Percentiles rank a stretch among this genome's conserved stretches.
Evolutionary conservation across 1,140 invertebrate genomes (phyloP).

Genomic region (Holcopasites calliopsidis): DNA sequence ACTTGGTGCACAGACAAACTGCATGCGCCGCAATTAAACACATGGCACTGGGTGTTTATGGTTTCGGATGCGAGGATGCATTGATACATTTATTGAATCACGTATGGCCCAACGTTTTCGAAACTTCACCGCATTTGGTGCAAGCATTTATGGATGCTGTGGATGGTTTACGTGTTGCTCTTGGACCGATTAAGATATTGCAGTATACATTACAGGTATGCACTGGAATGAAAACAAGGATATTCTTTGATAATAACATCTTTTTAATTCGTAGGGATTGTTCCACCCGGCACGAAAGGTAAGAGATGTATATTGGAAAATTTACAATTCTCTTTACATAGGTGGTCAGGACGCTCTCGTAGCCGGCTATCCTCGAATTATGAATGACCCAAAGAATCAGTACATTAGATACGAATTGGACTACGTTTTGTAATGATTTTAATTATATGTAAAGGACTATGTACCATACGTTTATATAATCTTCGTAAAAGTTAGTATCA

Average conservation of each 20-base stretch:
- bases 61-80: conserved; percentile 99
- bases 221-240: neutral
- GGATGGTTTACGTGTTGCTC: conserved; percentile 96
- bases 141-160: conserved; percentile 99
- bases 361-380: conserved; percentile 97
- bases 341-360: conserved; percentile 99
- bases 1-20: conserved; percentile 99
- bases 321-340: conserved; percentile 99
- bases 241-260: neutral
- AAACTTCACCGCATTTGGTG: conserved; percentile 99
- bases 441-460: conserved; percentile 26
- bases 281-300: conserved; percentile 99
- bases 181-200: conserved; percentile 97
- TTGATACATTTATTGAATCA: conserved; percentile 98
- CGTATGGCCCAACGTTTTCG: conserved; percentile 99
- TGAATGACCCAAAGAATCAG: conserved; percentile 97
- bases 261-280: conserved; percentile 85
- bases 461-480: conserved; percentile 52
- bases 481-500: conserved; percentile 27
- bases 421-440: conserved; percentile 89
- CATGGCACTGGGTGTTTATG: conserved; percentile 98
- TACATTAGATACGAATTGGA: conserved; percentile 98
- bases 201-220: conserved; percentile 95
- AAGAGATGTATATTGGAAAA: conserved; percentile 99
- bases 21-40: conserved; percentile 99